A percentile compares a stretch with the other conserved stretches of the same genome.
Conservation (phyloP, 2,888 invertebrate species). For the Cristatella mucedo region DNA sequence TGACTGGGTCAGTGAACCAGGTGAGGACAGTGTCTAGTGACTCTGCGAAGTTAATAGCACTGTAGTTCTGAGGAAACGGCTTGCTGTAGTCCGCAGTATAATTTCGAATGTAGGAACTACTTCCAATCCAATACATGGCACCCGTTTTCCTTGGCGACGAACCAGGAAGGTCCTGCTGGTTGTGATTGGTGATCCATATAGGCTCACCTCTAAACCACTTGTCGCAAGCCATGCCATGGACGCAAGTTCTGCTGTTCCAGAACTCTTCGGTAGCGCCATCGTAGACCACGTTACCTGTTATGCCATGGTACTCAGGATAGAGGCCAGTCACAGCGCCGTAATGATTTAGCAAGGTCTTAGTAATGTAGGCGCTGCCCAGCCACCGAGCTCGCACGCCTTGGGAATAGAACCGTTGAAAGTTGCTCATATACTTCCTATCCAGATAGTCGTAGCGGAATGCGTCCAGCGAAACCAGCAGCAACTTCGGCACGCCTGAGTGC, state of each 20-base stretch:
- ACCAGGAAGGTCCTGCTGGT: too few relatives aligned
- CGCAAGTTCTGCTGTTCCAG: constrained; percentile 14
- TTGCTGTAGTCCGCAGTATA: not conserved
- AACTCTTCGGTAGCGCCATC: constrained; percentile 39
- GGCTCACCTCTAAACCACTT: constrained; percentile 29
- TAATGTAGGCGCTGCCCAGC: constrained; percentile 32
- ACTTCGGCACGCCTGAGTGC: constrained; percentile 14
- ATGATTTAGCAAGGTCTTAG: constrained; percentile 58
- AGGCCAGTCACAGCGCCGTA: constrained; percentile 48
- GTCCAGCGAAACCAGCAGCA: constrained; percentile 51
- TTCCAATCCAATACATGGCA: constrained; percentile 11
- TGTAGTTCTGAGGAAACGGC: not conserved
- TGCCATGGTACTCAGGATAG: constrained; percentile 52
- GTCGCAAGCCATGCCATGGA: constrained; percentile 13
- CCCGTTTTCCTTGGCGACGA: not conserved
- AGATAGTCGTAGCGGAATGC: constrained; percentile 55
- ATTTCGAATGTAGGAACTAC: not conserved
- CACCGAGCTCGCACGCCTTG: constrained; percentile 46
- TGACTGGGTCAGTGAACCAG: constrained; percentile 29
- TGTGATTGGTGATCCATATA: constrained; percentile 19
- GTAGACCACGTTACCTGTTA: constrained; percentile 48
- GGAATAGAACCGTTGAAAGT: constrained; percentile 43
- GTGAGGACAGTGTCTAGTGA: constrained; percentile 21
- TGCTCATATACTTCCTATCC: constrained; percentile 43
- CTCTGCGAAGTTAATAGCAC: constrained; percentile 14